Evolutionary conservation across 1,140 invertebrate species (phyloP).

Genomic region (Meloidogyne floridensis): DNA sequence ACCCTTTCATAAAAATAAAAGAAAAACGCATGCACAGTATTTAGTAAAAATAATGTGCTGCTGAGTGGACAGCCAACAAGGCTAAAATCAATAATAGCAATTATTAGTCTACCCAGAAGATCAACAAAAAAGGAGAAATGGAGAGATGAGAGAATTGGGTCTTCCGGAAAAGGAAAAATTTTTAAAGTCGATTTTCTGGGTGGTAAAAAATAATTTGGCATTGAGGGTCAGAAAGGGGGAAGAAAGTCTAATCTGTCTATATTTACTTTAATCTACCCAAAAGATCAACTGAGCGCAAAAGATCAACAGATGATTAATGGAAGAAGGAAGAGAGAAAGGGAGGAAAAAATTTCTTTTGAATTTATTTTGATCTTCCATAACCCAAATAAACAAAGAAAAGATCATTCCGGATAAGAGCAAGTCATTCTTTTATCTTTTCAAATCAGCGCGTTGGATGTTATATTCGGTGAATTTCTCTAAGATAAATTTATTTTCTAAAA

Average conservation of each 20-base stretch:
- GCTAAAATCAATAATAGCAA: slow-evolving; percentile 9
- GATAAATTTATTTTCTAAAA: too few relatives aligned
- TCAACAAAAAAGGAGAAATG: not conserved
- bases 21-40: not conserved
- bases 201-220: not conserved
- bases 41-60: not conserved
- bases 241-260: not conserved
- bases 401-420: not conserved
- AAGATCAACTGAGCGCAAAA: not conserved
- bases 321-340: too few relatives aligned
- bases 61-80: not conserved
- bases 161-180: not conserved
- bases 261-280: not conserved
- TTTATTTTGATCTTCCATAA: too few relatives aligned
- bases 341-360: too few relatives aligned
- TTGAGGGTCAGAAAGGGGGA: not conserved
- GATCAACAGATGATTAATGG: not conserved
- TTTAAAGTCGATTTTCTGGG: not conserved
- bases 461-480: not conserved
- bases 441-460: not conserved
- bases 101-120: slow-evolving; percentile 2
- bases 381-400: not conserved
- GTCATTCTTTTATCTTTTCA: not conserved
- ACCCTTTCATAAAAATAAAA: not conserved
- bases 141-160: not conserved